Percentiles rank a stretch among this genome's conserved stretches.
Conservation (phyloP, 1,140 invertebrate species). For the Rhyzopertha dominica region DNA sequence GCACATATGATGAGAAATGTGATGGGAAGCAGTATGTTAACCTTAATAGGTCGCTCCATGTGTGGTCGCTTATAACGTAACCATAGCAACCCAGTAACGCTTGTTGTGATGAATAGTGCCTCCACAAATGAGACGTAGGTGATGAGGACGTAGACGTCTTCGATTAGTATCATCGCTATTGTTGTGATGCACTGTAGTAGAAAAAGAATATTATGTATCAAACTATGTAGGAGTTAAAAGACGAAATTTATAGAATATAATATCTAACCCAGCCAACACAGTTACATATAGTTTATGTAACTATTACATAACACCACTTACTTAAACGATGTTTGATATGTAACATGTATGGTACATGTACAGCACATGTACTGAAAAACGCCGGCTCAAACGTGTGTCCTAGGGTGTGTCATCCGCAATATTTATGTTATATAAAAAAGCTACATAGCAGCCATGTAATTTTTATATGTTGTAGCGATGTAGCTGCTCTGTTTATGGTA, state of each 20-base stretch:
- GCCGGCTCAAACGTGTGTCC: no score
- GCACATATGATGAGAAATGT: slow-evolving; percentile 78
- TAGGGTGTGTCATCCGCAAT: no score
- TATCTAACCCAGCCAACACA: no score
- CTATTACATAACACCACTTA: no score
- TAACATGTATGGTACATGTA: no score
- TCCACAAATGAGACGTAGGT: slow-evolving; percentile 94
- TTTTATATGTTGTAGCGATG: no score
- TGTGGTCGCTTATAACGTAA: slow-evolving; percentile 75
- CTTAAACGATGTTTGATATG: no score
- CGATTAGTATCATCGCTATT: slow-evolving; percentile 71
- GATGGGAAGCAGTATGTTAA: slow-evolving; percentile 74
- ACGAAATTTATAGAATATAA: slow-evolving; percentile 1
- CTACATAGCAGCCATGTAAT: no score
- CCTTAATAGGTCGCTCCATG: slow-evolving; percentile 73
- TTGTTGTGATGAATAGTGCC: slow-evolving; percentile 85
- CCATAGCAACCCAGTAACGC: slow-evolving; percentile 82
- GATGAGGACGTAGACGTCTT: slow-evolving; percentile 86
- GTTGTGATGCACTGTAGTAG: slow-evolving; percentile 72
- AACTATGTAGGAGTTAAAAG: slow-evolving; percentile 1
- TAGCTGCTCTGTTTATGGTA: no score
- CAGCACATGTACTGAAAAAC: no score
- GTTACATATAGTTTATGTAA: no score
- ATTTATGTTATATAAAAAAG: no score
- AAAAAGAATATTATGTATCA: background rate